These are phyloP conservation scores for Halisarca cf. caerulea DNA, from an alignment of 37 sponge, comb jelly and placozoan species.

Conservation along the genomic window DNA sequence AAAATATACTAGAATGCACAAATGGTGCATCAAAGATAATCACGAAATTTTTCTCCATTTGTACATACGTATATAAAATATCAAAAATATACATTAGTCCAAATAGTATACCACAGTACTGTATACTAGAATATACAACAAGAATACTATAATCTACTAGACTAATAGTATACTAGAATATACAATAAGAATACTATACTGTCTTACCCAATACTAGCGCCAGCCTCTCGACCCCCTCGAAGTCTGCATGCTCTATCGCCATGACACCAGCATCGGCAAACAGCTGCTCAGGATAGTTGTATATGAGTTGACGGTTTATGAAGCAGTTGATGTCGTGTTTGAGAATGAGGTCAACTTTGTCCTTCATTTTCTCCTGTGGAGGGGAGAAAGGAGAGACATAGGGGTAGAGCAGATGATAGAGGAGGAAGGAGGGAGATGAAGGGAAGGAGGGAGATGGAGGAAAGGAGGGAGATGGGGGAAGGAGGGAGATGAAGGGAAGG, in stretches of 20 bases:
- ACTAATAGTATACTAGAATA: too few relatives aligned
- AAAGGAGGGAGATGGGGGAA: slow-evolving; percentile 97
- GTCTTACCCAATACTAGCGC: slow-evolving; percentile 80
- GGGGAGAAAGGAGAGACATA: too few relatives aligned
- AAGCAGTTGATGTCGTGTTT: slow-evolving; percentile 95
- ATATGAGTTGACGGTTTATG: slow-evolving; percentile 99
- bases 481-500: too few relatives aligned
- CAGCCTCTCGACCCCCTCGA: slow-evolving; percentile 96
- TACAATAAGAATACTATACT: too few relatives aligned
- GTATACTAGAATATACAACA: too few relatives aligned
- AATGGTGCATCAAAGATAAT: too few relatives aligned
- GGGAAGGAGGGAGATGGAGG: slow-evolving; percentile 91
- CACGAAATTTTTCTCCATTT: too few relatives aligned
- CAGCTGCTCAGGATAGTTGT: slow-evolving; percentile 99
- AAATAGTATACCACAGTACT: too few relatives aligned
- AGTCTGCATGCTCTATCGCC: slow-evolving; percentile 99
- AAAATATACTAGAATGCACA: too few relatives aligned
- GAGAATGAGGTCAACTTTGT: slow-evolving; percentile 92
- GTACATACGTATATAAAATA: too few relatives aligned
- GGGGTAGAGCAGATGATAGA: slow-evolving; percentile 92
- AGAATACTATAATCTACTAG: too few relatives aligned
- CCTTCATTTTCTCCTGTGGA: slow-evolving; percentile 94
- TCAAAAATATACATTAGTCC: too few relatives aligned
- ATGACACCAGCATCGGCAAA: slow-evolving; percentile 97
- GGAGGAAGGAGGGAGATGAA: slow-evolving; percentile 87